Base-by-base conservation (phyloP, 2,888 invertebrate species). In the Parnassius glacialis region DNA sequence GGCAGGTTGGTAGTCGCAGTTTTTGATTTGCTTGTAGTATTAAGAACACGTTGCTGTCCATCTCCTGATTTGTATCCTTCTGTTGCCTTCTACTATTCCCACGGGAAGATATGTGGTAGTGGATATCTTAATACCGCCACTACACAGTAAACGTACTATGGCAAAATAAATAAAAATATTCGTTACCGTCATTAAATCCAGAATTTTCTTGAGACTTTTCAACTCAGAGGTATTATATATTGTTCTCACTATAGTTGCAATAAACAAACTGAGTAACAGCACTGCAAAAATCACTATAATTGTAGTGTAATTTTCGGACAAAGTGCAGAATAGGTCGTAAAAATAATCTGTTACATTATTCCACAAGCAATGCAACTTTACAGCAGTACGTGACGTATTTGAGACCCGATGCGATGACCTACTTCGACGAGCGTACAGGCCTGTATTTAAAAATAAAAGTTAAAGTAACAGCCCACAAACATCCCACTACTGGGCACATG, bases 161-260 rank as follows among this genome's bases (percentile, higher is more conserved):
- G 5, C 34, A 11, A 10, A 45, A n/a, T 45, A 20, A 51, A 57
- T 16, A 58, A 34, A n/a, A 52, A 57, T 45, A 12, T 45, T 62
- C 11, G 75, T 75, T 68, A 87, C 89, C 75, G 80, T 69, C 70
- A 89, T 78, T 44, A 74, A 58, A 62, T 75, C 64, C 25, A 87
- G 16, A 42, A 81, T 71, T 65, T 81, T 80, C 65, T 85, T 85
- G 66, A 88, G 78, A 25, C 67, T 65, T 47, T 81, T 84, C 43
- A 87, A 64, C 47, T 87, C 84, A 2, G 72, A 77, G 2, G 69
- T 73, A 44, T 75, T 75, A 10, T 79, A 77, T 9, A 84, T 68
- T 66, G 78, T 83, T 47, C 81, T 78, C 1, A 82, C 77, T 52
- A 86, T 73, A 48, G 83, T 79, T 0, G 87, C 85, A 2, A 87